Conservation (phyloP, 2,113 vertebrate genomes). For the Gorsachius goisagi region DNA sequence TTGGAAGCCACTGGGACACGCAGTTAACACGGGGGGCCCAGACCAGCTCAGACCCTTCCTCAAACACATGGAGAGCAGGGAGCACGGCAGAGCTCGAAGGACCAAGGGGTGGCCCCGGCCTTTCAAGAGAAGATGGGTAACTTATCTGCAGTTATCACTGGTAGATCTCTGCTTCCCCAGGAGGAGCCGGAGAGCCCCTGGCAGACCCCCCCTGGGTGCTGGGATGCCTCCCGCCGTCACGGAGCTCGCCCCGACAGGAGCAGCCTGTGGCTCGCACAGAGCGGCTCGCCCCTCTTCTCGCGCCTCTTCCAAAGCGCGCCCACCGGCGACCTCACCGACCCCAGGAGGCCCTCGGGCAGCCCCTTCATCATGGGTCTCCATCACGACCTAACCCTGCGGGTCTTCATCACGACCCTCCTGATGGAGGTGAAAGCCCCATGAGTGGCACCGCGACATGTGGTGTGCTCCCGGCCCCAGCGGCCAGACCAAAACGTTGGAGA, state of each 20-base stretch:
- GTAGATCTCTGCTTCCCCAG: background rate
- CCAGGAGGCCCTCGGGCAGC: background rate
- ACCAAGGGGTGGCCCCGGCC: background rate
- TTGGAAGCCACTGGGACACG: background rate
- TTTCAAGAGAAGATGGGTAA: background rate
- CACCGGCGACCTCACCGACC: background rate
- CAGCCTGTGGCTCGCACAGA: background rate
- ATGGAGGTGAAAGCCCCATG: background rate
- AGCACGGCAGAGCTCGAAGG: accelerated
- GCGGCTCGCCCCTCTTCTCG: background rate
- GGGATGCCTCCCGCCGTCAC: background rate
- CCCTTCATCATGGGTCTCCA: too few relatives aligned
- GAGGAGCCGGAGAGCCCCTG: background rate
- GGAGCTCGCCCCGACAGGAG: background rate
- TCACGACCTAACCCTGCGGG: background rate
- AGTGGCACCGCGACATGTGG: accelerated
- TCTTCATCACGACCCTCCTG: background rate
- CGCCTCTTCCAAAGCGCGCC: background rate
- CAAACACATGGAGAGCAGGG: background rate
- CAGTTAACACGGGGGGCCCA: background rate
- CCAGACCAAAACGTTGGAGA: accelerated
- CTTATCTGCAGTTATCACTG: background rate
- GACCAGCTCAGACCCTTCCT: background rate
- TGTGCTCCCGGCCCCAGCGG: accelerated
- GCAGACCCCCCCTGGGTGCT: background rate